Evolutionary conservation across 2,888 invertebrate genomes (phyloP).

Genomic region (Nephrotoma flavescens): DNA sequence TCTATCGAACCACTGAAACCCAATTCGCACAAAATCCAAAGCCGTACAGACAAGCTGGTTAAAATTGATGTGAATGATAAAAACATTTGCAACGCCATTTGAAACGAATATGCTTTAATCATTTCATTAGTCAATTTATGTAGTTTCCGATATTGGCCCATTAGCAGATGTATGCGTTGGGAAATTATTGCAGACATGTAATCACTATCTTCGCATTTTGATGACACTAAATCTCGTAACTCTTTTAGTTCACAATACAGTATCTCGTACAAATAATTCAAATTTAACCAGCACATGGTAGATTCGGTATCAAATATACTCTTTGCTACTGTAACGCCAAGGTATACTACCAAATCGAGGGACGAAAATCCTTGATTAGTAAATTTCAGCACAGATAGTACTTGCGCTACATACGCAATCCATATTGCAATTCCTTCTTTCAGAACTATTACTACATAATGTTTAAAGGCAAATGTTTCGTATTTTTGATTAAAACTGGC

Average conservation of each 20-base stretch:
- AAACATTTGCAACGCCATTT: not conserved
- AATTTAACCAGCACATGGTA: not conserved
- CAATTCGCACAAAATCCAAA: not conserved
- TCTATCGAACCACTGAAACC: not conserved
- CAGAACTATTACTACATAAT: not conserved
- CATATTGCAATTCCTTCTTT: not conserved
- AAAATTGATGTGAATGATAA: not conserved
- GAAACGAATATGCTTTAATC: not conserved
- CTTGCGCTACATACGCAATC: not conserved
- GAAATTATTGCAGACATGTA: not conserved
- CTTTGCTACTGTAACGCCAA: not conserved
- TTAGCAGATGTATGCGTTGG: not conserved
- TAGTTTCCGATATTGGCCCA: not conserved
- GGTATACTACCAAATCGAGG: not conserved
- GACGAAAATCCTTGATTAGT: not conserved
- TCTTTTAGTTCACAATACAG: not conserved
- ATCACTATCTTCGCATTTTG: not conserved
- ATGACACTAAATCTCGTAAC: not conserved
- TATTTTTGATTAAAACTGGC: not conserved
- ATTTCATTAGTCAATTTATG: not conserved
- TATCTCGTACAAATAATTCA: not conserved
- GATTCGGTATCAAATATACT: not conserved
- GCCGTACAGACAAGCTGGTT: not conserved
- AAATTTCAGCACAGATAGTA: not conserved
- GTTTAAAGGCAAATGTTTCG: not conserved